These are phyloP conservation scores for Danio jaintianensis DNA, from an alignment of 2,797 vertebrate species.

Conservation along the genomic window DNA sequence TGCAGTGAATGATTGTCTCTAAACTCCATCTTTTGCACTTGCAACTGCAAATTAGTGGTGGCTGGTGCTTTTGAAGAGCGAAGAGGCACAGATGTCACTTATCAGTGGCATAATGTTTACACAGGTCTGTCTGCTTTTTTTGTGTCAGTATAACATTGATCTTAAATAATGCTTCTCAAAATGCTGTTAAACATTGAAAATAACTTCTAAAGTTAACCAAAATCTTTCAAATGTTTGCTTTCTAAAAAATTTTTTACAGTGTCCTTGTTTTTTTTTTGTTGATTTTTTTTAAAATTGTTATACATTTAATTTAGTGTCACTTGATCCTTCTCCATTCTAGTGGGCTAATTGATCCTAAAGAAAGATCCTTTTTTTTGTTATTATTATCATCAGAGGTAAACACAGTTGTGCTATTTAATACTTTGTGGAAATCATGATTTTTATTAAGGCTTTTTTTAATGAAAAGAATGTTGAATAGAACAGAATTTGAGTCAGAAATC, in stretches of 20 bases:
- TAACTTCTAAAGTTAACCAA: too few species aligned
- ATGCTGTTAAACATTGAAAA: not conserved
- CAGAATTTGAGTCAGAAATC: not conserved
- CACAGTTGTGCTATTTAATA: not conserved
- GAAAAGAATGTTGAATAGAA: not conserved
- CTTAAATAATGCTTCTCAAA: not conserved
- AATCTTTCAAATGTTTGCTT: too few species aligned
- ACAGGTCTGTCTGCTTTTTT: not conserved
- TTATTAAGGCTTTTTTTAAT: not conserved
- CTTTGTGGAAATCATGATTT: not conserved
- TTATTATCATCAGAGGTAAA: not conserved
- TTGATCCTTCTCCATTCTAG: not conserved
- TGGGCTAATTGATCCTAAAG: not conserved
- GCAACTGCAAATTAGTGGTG: not conserved
- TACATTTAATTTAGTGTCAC: too few species aligned
- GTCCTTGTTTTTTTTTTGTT: too few species aligned
- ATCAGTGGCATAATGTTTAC: not conserved
- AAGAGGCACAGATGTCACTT: not conserved
- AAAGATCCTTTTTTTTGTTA: not conserved
- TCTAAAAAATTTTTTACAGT: too few species aligned
- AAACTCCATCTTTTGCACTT: slow-evolving; percentile 3
- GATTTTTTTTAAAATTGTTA: too few species aligned
- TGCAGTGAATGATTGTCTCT: not conserved
- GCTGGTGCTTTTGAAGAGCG: slow-evolving; percentile 3
- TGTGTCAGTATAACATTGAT: not conserved